These are phyloP conservation scores for Hippopotamyrus pictus DNA, from an alignment of 2,797 vertebrate genomes.

Conservation along the genomic window DNA sequence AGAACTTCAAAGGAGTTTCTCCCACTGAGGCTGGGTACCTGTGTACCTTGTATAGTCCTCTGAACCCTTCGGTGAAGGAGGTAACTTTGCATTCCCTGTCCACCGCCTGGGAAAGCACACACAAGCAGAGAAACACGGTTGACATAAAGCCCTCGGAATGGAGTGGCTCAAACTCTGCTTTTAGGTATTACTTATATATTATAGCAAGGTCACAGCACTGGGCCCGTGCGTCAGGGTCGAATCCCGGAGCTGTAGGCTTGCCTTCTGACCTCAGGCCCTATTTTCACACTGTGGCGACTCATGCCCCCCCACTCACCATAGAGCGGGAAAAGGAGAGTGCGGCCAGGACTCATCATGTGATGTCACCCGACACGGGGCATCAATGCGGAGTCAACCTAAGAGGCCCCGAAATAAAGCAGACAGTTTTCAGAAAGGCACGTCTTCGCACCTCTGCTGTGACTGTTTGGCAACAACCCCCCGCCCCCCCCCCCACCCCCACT, in stretches of 20 bases:
- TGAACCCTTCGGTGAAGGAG: neutral
- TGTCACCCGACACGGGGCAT: neutral
- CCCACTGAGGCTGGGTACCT: neutral
- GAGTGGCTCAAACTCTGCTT: neutral
- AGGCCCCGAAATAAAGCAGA: slow-evolving; percentile 6
- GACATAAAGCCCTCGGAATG: neutral
- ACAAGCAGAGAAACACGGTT: neutral
- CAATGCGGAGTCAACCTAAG: neutral
- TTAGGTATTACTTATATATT: neutral
- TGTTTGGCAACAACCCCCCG: neutral
- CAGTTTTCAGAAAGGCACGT: neutral
- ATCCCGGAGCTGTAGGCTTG: neutral
- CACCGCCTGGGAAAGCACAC: neutral
- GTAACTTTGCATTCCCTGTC: neutral
- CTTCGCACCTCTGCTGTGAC: neutral
- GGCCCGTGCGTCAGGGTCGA: neutral
- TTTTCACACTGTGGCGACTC: neutral
- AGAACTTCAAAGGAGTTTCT: neutral
- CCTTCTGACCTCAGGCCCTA: neutral
- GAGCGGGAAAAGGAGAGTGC: neutral
- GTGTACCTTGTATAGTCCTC: neutral
- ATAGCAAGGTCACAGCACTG: neutral
- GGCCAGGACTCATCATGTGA: neutral
- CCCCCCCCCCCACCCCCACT: neutral
- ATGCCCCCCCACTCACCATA: neutral